Conservation (phyloP, 2,888 invertebrate genomes). For the Lacanobia wlatinum region DNA sequence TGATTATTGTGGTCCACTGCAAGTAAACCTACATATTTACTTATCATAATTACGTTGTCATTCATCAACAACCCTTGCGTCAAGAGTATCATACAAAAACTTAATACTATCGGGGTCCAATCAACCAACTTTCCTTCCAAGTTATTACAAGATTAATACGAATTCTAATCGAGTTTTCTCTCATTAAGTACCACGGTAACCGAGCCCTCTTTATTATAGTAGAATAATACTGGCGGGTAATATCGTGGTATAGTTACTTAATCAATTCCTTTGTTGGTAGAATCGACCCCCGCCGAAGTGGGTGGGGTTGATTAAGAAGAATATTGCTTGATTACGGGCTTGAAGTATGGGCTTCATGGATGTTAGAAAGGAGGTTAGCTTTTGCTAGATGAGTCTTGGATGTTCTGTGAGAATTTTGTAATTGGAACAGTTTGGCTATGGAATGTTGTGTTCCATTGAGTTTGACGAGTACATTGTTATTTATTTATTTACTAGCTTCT, state of each 20-base stretch:
- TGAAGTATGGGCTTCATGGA: conserved; percentile 84
- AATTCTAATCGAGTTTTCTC: conserved; percentile 91
- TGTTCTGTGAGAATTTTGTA: not conserved
- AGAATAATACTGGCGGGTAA: conserved; percentile 89
- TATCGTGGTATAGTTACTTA: conserved; percentile 90
- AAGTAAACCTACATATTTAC: conserved; percentile 21
- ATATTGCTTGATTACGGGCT: conserved; percentile 90
- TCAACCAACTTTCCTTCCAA: conserved; percentile 83
- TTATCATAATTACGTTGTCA: conserved; percentile 26
- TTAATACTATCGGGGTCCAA: conserved; percentile 72
- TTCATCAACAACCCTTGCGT: conserved; percentile 61
- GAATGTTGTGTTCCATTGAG: not conserved
- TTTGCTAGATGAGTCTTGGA: conserved; percentile 67
- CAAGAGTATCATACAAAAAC: conserved; percentile 56
- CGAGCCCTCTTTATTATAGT: conserved; percentile 89
- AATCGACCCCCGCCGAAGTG: conserved; percentile 86
- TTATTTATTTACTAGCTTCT: no score
- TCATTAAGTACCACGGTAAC: conserved; percentile 90
- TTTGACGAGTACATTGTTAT: no score
- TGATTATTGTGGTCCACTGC: not conserved
- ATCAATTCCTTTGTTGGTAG: conserved; percentile 90
- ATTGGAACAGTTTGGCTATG: not conserved
- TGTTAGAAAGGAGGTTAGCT: conserved; percentile 67
- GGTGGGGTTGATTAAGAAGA: conserved; percentile 91
- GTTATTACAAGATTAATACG: conserved; percentile 89